phyloP scores from a whole-genome alignment of 2,797 vertebrate species.

The Crax fasciolata region DNA sequence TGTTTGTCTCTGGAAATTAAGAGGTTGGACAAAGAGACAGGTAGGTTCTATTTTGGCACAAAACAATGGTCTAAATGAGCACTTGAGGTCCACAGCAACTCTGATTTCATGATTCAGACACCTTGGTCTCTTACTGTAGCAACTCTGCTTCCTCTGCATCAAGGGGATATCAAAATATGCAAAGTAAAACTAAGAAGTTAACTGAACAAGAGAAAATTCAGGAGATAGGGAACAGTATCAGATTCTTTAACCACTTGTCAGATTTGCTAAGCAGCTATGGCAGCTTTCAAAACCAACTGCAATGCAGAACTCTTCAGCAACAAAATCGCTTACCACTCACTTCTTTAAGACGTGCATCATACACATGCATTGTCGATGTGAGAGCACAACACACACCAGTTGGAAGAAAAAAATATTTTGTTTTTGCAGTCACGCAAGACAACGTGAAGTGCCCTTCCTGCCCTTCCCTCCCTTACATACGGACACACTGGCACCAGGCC shows the following conservation, averaged over 20 bases:
- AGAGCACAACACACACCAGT: not conserved
- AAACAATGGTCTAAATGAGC: not conserved
- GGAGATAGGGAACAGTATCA: not conserved
- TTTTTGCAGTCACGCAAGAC: not conserved
- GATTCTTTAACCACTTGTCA: not conserved
- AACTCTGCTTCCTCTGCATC: not conserved
- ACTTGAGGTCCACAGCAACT: not conserved
- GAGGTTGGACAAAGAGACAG: not conserved
- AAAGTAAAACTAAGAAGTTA: not conserved
- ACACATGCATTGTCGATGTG: accelerated
- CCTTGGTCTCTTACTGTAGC: not conserved
- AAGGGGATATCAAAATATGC: not conserved
- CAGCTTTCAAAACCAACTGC: not conserved
- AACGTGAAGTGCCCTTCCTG: not conserved
- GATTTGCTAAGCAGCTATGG: not conserved
- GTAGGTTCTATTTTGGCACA: not conserved
- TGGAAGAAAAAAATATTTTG: not conserved
- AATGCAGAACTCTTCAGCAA: not conserved
- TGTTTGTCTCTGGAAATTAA: not conserved
- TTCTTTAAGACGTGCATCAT: not conserved
- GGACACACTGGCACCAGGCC: accelerated
- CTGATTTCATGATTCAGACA: not conserved
- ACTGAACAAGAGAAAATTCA: not conserved
- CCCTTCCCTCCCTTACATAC: not conserved
- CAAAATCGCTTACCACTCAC: not conserved